Percentiles rank a stretch among this genome's conserved stretches.
Conservation (phyloP, 2,113 vertebrate genomes). For the Neodon shergylaensis region DNA sequence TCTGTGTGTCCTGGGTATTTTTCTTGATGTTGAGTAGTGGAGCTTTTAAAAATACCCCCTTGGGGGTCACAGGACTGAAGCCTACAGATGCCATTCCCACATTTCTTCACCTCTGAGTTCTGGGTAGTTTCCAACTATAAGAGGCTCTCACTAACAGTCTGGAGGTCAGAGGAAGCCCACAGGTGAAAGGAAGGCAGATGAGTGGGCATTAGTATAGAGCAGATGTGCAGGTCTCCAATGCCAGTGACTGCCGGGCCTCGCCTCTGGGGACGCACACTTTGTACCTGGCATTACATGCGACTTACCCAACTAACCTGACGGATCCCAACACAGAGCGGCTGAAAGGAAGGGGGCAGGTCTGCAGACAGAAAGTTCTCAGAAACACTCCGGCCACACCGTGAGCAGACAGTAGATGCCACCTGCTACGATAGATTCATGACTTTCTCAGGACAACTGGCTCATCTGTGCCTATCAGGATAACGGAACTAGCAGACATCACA, state of each 20-base stretch:
- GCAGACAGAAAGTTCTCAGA: not conserved
- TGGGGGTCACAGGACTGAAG: no score
- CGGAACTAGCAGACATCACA: not conserved
- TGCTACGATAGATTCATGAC: not conserved
- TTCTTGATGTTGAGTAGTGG: rapidly evolving
- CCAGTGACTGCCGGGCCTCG: not conserved
- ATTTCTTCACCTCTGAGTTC: not conserved
- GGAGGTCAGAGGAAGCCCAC: not conserved
- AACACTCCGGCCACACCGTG: no score
- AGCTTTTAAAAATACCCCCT: no score
- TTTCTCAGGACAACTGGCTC: not conserved
- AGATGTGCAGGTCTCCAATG: not conserved
- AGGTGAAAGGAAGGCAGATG: not conserved
- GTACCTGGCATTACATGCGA: not conserved
- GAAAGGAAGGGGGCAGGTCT: not conserved
- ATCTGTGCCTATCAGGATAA: not conserved
- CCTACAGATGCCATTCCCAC: no score
- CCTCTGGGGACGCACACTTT: not conserved
- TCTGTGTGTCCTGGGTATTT: no score
- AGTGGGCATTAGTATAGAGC: not conserved
- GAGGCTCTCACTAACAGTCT: not conserved
- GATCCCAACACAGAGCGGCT: not conserved
- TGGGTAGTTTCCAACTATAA: not conserved
- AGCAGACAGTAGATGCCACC: not conserved
- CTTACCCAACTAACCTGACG: not conserved